Percentiles rank a stretch among this genome's conserved stretches.
Evolutionary conservation across 2,797 vertebrate genomes (phyloP).

Genomic region (Cyprinella venusta): DNA sequence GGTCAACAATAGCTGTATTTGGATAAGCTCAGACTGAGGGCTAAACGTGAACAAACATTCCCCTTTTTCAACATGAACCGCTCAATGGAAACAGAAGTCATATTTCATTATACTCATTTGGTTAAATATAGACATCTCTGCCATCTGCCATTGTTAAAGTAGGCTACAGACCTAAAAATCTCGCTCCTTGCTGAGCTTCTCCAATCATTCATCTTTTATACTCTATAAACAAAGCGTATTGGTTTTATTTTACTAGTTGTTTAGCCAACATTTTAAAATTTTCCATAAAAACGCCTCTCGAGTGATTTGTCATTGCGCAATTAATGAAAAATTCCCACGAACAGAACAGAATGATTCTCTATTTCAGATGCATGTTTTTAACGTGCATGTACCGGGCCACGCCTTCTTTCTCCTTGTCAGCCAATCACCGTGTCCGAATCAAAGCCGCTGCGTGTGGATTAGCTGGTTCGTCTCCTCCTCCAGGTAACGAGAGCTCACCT

Average conservation of each 20-base stretch:
- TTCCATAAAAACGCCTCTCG: not conserved
- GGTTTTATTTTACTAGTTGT: too few species aligned
- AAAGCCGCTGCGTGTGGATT: slow-evolving; percentile 77
- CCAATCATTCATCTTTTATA: not conserved
- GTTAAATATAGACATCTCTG: not conserved
- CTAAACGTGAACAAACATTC: slow-evolving; percentile 68
- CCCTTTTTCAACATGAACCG: not conserved
- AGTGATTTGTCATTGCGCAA: slow-evolving; percentile 16
- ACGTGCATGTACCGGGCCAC: slow-evolving; percentile 25
- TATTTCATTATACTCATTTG: not conserved
- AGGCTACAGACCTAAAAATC: not conserved
- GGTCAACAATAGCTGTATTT: slow-evolving; percentile 57
- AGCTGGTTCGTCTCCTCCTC: slow-evolving; percentile 73
- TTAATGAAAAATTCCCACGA: not conserved
- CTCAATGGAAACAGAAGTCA: slow-evolving; percentile 14
- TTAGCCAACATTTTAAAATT: not conserved
- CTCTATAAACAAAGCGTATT: not conserved
- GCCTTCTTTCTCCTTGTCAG: slow-evolving; percentile 62
- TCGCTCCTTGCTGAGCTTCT: not conserved
- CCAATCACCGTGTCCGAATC: slow-evolving; percentile 66
- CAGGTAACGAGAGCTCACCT: slow-evolving; percentile 59
- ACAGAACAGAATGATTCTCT: not conserved
- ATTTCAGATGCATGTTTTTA: slow-evolving; percentile 8
- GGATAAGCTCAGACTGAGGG: slow-evolving; percentile 69
- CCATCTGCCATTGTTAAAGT: not conserved